phyloP scores from a whole-genome alignment of 2,888 invertebrate species.

The Caenorhabditis sp. region DNA sequence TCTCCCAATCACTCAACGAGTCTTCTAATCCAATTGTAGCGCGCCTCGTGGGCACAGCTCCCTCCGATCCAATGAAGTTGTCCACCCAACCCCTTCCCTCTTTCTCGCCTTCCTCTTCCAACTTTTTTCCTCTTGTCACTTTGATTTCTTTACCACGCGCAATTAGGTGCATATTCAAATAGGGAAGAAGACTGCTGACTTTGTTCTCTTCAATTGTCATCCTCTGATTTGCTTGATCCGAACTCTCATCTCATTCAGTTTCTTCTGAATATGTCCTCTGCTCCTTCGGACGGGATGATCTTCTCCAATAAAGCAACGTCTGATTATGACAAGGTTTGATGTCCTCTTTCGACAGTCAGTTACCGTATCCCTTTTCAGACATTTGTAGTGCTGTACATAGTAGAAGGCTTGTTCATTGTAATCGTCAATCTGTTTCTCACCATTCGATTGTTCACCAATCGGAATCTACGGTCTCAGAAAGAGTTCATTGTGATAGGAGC shows the following conservation, averaged over 20 bases:
- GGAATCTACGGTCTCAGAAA: constrained; percentile 60
- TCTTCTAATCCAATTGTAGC: constrained; percentile 25
- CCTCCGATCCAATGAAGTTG: constrained; percentile 1
- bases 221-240: constrained; percentile 1
- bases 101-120: not conserved
- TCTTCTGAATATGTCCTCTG: constrained; percentile 16
- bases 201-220: no score
- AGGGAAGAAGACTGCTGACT: not conserved
- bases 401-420: constrained; percentile 59
- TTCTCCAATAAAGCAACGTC: constrained; percentile 35
- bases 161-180: constrained; percentile 22
- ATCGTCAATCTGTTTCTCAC: constrained; percentile 56
- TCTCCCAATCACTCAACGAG: constrained; percentile 43
- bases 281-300: constrained; percentile 18
- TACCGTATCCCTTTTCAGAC: constrained; percentile 38
- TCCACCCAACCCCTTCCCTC: not conserved
- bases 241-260: not conserved
- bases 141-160: not conserved
- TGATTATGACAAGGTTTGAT: constrained; percentile 39
- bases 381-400: constrained; percentile 51
- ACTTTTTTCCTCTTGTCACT: not conserved
- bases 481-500: constrained; percentile 66
- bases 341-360: not conserved
- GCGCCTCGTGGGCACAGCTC: constrained; percentile 25
- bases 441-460: constrained; percentile 48